Conservation (phyloP, 1,140 invertebrate genomes). For the Heliconius eleuchia region DNA sequence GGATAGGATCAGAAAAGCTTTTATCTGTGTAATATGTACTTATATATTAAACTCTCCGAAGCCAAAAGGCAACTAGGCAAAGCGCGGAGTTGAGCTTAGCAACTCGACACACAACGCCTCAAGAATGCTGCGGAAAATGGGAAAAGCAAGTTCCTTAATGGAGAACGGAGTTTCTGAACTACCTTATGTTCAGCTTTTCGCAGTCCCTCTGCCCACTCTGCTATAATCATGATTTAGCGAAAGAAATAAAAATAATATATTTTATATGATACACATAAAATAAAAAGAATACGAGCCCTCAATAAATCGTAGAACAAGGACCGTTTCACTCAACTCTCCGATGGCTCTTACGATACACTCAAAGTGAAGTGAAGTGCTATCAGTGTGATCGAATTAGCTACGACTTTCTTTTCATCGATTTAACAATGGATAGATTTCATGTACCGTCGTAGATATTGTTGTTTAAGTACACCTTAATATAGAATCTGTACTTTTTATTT, state of each 20-base stretch:
- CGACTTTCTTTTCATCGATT: constrained; percentile 6
- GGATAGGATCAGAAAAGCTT: no score
- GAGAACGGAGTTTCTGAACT: no score
- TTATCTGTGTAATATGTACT: no score
- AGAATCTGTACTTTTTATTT: not conserved
- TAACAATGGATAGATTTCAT: not conserved
- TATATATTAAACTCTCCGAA: no score
- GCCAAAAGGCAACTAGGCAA: no score
- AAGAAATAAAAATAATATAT: not conserved
- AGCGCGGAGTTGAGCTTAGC: no score
- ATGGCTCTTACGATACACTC: constrained; percentile 14
- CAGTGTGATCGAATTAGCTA: constrained; percentile 16
- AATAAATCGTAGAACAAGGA: constrained; percentile 8
- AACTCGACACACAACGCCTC: no score
- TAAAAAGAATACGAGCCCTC: not conserved
- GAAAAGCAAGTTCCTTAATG: no score
- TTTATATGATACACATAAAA: not conserved
- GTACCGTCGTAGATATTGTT: not conserved
- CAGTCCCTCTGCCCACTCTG: not conserved
- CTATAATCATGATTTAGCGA: not conserved
- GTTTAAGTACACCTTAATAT: not conserved
- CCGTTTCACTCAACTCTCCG: constrained; percentile 13
- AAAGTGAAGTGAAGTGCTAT: constrained; percentile 10
- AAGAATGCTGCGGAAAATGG: no score
- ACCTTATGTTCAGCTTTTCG: no score